Evolutionary conservation across 2,113 vertebrate species (phyloP), one percentile per base, ranked within the genome.

Genomic region (Potamarius usumacintae): DNA sequence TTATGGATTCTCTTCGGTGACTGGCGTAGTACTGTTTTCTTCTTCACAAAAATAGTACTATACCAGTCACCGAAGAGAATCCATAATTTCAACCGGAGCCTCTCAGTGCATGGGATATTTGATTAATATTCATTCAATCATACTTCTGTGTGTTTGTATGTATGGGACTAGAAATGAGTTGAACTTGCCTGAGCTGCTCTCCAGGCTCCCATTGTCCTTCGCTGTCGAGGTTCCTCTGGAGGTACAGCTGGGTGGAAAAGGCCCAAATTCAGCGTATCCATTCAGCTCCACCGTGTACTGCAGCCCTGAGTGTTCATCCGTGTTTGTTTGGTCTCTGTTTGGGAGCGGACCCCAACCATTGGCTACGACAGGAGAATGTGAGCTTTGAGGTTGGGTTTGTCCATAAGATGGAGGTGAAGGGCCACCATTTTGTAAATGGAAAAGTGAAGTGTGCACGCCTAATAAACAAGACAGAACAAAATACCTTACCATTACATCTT

Each of bases 201-300:
- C 91, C 89, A 90, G 90, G 76, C 90, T 94, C 84, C 92, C 90
- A 67, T 91, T 93, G 83, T 95, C 94, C 86, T 92, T 94, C 63
- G 93, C 89, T 4, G 93, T 91, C 0, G 94, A 94, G 2, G 94
- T 95, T 84, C 95, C 95, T 92, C 92, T 93, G 10, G 94, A 95
- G 1, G 84, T 89, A 91, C 48, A 93, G 84, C 77, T 89, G 81
- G 74, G 90, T 65, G 48, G 89, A 82, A 62, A 90, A 62, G 60
- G 77, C 60, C 87, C 90, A 8, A 89, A 89, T 52, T 90, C 92
- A 18, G 91, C 50, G 7, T 90, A 91, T 53, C 92, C 93, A 42
- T 93, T 93, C 3, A 89, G 81, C 86, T 92, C 92, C 82, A 27
- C 89, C 7, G 91, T 82, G 9, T 89, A 74, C 86, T 94, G 91